Conservation (phyloP, 2,113 vertebrate species). For the Pimephales promelas region DNA sequence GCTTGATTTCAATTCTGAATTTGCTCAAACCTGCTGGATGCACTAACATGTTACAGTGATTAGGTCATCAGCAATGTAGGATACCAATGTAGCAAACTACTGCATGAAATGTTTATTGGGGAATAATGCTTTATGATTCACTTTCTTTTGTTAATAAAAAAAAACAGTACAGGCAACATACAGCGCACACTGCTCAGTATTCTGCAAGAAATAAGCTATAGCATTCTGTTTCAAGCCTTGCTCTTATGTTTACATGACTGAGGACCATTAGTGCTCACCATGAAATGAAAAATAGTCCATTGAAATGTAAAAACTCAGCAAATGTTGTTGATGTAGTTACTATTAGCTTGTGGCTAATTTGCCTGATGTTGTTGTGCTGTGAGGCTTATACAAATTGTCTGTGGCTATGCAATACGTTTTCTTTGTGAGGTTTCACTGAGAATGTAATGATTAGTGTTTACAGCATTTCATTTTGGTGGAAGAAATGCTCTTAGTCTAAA, state of each 20-base stretch:
- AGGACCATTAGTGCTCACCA: neutral
- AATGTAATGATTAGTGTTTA: neutral
- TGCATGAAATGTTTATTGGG: neutral
- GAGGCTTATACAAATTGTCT: neutral
- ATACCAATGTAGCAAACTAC: neutral
- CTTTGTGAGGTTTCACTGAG: neutral
- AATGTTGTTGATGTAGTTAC: neutral
- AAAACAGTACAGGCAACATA: neutral
- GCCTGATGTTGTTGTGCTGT: neutral
- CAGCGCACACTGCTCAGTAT: neutral
- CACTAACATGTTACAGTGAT: neutral
- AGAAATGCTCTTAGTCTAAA: neutral
- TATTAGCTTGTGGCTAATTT: slow-evolving; percentile 3
- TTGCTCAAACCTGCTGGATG: neutral
- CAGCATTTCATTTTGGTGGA: neutral
- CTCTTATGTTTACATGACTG: neutral
- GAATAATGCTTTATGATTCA: neutral
- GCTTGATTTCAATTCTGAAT: neutral
- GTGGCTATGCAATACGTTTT: slow-evolving; percentile 1
- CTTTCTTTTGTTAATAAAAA: neutral
- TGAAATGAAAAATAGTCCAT: neutral
- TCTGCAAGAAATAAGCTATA: neutral
- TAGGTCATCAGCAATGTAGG: neutral
- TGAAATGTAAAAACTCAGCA: neutral
- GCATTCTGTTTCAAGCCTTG: neutral